A percentile compares a stretch with the other conserved stretches of the same genome.
These are phyloP conservation scores for Idaea dimidiata DNA, from an alignment of 2,888 invertebrate species.

Conservation along the genomic window DNA sequence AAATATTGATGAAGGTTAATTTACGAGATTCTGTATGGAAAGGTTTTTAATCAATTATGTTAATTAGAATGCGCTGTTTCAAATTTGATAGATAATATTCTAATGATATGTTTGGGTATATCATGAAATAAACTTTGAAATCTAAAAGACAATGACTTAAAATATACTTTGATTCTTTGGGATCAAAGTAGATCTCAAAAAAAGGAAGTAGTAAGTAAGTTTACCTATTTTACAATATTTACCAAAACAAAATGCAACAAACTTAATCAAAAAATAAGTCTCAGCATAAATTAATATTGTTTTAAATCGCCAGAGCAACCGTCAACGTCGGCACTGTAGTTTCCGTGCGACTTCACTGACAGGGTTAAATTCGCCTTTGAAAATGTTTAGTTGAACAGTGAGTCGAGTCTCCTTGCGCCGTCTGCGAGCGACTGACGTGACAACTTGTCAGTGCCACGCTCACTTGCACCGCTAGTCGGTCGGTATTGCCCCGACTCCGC, in stretches of 20 bases:
- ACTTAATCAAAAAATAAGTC: background rate
- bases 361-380: conserved; percentile 42
- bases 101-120: background rate
- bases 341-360: conserved; percentile 22
- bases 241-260: background rate
- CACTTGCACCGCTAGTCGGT: conserved; percentile 20
- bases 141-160: no score
- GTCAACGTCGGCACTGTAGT: conserved; percentile 23
- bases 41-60: conserved; percentile 12
- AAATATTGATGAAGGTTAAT: conserved; percentile 2
- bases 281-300: conserved; percentile 4
- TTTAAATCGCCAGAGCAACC: conserved; percentile 27
- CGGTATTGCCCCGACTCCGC: background rate
- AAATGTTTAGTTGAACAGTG: conserved; percentile 39
- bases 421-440: conserved; percentile 46
- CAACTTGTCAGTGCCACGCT: conserved; percentile 49
- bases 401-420: conserved; percentile 23
- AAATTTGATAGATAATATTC: background rate
- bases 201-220: no score
- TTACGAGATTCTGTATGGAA: background rate
- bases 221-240: background rate
- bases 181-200: no score
- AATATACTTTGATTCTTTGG: no score
- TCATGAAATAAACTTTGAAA: background rate
- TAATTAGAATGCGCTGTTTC: conserved; percentile 8